These are phyloP conservation scores for Hetaerina americana DNA, from an alignment of 1,140 invertebrate genomes.

Conservation along the genomic window DNA sequence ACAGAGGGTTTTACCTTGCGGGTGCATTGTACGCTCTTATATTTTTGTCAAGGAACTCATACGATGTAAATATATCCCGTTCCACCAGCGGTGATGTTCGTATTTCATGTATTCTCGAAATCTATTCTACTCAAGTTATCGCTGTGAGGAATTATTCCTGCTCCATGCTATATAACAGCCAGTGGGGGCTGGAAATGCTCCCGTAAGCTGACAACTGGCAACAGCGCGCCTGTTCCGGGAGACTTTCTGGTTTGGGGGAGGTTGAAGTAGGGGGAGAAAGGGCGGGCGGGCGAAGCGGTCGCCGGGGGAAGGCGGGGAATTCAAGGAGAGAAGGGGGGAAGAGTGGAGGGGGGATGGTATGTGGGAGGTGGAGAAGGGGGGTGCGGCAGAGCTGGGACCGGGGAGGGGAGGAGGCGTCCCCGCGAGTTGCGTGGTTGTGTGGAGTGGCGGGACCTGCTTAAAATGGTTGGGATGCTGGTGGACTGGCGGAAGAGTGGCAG, in stretches of 20 bases:
- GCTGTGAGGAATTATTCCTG: too few relatives aligned
- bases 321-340: too few relatives aligned
- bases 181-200: too few relatives aligned
- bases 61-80: too few relatives aligned
- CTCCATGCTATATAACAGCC: too few relatives aligned
- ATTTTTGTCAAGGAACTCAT: too few relatives aligned
- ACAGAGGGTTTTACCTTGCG: too few relatives aligned
- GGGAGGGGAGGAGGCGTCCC: conserved; percentile 14
- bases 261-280: neutral
- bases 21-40: too few relatives aligned
- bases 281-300: conserved; percentile 2
- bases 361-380: conserved; percentile 5
- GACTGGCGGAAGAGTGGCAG: neutral
- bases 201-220: too few relatives aligned
- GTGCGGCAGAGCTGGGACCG: conserved; percentile 20
- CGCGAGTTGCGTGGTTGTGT: conserved; percentile 12
- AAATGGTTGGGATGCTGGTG: neutral
- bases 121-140: too few relatives aligned
- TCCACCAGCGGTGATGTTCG: too few relatives aligned
- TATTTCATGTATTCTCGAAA: too few relatives aligned
- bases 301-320: conserved; percentile 18
- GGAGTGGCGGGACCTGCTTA: neutral
- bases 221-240: conserved; percentile 28
- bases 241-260: conserved; percentile 12
- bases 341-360: neutral